Evolutionary conservation across 2,113 vertebrate genomes (phyloP).

Genomic region (Dolichallabes microphthalmus): DNA sequence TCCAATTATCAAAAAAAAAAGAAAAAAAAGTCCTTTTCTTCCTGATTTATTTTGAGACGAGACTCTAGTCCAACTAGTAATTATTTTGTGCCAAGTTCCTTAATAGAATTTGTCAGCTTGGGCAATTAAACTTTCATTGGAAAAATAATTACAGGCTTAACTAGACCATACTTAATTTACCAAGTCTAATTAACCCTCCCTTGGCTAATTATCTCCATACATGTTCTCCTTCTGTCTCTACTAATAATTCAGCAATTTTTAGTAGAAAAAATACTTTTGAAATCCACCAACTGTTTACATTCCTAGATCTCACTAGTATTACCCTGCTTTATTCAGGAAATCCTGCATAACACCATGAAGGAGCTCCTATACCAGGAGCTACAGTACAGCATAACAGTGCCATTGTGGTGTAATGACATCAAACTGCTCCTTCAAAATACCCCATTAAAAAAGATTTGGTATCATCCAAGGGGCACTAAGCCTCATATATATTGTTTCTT

Average conservation of each 20-base stretch:
- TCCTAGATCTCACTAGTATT: background rate
- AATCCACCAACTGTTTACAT: background rate
- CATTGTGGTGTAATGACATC: background rate
- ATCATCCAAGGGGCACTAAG: conserved; percentile 1
- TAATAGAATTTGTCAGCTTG: conserved; percentile 23
- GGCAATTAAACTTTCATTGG: conserved; percentile 23
- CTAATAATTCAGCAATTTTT: conserved; percentile 26
- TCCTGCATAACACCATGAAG: background rate
- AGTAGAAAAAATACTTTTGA: background rate
- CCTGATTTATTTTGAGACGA: background rate
- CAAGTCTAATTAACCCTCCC: conserved; percentile 36
- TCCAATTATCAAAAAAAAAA: background rate
- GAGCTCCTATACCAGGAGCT: background rate
- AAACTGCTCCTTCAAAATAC: background rate
- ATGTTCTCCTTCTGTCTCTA: conserved; percentile 6
- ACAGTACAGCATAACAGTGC: background rate
- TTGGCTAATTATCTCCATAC: conserved; percentile 3
- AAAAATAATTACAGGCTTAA: conserved; percentile 44
- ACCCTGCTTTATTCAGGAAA: background rate
- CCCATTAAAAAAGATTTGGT: conserved; percentile 8
- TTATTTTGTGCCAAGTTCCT: conserved; percentile 8
- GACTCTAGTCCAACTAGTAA: background rate
- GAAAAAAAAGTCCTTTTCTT: background rate
- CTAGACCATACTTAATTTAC: conserved; percentile 30
- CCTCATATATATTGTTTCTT: conserved; percentile 17